These are phyloP conservation scores for Dastarcus helophoroides DNA, from an alignment of 2,888 invertebrate species.

Conservation along the genomic window DNA sequence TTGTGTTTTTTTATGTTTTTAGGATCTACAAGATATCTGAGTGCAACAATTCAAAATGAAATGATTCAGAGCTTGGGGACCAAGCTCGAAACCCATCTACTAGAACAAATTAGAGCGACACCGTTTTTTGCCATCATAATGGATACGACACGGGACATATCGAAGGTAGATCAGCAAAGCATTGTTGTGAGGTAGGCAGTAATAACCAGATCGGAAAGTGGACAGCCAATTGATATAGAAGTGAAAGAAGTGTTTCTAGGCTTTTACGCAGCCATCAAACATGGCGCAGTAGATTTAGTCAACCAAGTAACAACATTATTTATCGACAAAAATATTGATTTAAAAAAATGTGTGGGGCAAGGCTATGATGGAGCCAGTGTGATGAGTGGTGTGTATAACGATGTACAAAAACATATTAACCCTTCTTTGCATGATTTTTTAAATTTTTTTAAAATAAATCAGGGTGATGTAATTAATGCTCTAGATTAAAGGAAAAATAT, in stretches of 20 bases:
- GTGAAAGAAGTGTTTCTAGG: constrained; percentile 21
- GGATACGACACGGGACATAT: constrained; percentile 10
- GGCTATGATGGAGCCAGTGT: constrained; percentile 25
- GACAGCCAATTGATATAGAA: constrained; percentile 16
- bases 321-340: constrained; percentile 16
- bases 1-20: too few species aligned
- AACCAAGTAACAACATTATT: constrained; percentile 19
- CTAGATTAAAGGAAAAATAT: too few species aligned
- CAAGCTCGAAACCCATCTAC: constrained; percentile 17
- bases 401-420: too few species aligned
- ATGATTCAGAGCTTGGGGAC: too few species aligned
- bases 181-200: constrained; percentile 13
- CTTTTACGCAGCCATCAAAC: constrained; percentile 17
- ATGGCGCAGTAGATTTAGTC: constrained; percentile 19
- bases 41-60: too few species aligned
- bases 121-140: constrained; percentile 7
- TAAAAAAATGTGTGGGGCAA: constrained; percentile 15
- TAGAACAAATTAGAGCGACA: constrained; percentile 20
- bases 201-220: constrained; percentile 11
- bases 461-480: too few species aligned
- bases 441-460: too few species aligned
- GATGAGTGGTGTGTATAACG: constrained; percentile 22
- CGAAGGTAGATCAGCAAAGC: constrained; percentile 25
- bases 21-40: too few species aligned
- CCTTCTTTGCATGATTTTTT: too few species aligned